Conservation (phyloP, 2,113 vertebrate genomes). For the Phoxinus phoxinus region DNA sequence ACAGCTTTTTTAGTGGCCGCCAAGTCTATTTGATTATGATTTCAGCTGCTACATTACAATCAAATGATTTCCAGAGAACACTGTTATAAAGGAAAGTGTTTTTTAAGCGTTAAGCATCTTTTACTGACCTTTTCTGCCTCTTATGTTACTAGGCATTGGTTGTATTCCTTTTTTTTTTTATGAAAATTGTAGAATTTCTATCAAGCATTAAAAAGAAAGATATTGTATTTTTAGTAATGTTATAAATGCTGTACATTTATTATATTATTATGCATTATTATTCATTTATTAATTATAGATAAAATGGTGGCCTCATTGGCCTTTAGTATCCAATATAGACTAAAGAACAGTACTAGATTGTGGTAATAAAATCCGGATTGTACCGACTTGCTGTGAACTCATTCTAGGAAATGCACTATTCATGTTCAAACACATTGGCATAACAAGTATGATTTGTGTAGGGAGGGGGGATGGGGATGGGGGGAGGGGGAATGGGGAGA, state of each 20-base stretch:
- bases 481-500: neutral
- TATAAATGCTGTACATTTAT: too few relatives aligned
- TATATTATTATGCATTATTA: neutral
- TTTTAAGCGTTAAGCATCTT: too few relatives aligned
- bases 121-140: too few relatives aligned
- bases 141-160: too few relatives aligned
- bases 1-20: neutral
- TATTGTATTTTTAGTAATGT: too few relatives aligned
- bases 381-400: neutral
- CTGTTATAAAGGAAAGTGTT: neutral
- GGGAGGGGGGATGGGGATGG: neutral
- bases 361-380: neutral
- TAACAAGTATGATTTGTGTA: constrained; percentile 14
- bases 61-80: neutral
- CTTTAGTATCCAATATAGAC: neutral
- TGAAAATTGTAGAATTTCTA: too few relatives aligned
- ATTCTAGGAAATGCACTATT: neutral
- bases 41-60: neutral
- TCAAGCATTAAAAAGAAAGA: too few relatives aligned
- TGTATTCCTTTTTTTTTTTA: too few relatives aligned
- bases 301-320: neutral
- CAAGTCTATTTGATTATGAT: neutral
- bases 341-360: neutral
- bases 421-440: neutral
- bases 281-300: neutral